A percentile compares a stretch with the other conserved stretches of the same genome.
Conservation (phyloP, 1,140 invertebrate genomes). For the Apis cerana region DNA sequence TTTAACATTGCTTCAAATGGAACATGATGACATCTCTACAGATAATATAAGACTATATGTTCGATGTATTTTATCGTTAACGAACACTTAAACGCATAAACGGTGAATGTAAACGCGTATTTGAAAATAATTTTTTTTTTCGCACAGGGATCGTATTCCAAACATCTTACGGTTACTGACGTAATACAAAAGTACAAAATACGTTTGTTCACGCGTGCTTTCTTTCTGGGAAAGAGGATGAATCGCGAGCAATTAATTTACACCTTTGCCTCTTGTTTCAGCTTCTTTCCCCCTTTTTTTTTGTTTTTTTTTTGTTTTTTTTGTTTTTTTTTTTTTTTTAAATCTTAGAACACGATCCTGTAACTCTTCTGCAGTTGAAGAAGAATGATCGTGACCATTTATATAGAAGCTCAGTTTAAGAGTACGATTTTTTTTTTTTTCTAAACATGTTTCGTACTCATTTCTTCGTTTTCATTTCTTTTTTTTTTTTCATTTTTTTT, state of each 20-base stretch:
- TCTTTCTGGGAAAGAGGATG: background rate
- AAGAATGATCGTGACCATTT: conserved; percentile 35
- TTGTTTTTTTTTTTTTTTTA: conserved; percentile 4
- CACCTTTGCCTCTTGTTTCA: background rate
- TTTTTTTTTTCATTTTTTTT: conserved; percentile 17
- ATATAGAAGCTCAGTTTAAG: conserved; percentile 59
- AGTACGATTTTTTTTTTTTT: conserved; percentile 40
- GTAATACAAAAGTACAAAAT: conserved; percentile 66
- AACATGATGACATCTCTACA: conserved; percentile 22
- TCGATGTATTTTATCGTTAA: conserved; percentile 14
- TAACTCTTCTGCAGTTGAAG: conserved; percentile 41
- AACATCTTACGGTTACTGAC: conserved; percentile 32
- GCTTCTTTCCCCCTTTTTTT: background rate
- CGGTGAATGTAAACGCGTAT: conserved; percentile 20
- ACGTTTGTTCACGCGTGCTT: conserved; percentile 27
- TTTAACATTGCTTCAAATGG: conserved; percentile 41
- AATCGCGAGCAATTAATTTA: background rate
- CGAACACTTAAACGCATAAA: conserved; percentile 29
- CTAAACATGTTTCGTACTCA: conserved; percentile 35
- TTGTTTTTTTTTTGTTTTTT: background rate
- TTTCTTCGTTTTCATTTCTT: background rate
- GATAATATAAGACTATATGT: background rate
- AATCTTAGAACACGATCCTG: conserved; percentile 52
- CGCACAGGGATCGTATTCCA: conserved; percentile 56
- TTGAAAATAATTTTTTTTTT: conserved; percentile 18